phyloP scores from a whole-genome alignment of 2,888 invertebrate species.

The Sarcophaga subvicina region DNA sequence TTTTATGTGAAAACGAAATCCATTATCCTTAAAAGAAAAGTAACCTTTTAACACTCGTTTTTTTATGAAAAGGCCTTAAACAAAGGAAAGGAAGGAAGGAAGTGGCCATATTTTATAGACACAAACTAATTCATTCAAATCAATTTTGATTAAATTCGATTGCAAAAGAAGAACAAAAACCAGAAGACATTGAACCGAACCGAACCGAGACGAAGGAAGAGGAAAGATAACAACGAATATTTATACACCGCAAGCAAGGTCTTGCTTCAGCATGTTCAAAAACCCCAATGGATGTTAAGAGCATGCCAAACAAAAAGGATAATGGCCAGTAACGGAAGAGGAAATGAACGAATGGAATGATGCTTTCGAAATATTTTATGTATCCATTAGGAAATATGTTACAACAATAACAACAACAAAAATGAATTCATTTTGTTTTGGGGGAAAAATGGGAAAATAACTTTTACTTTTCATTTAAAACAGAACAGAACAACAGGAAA shows the following conservation, averaged over 20 bases:
- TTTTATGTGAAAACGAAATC: too few species aligned
- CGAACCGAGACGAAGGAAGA: too few species aligned
- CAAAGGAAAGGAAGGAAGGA: constrained; percentile 21
- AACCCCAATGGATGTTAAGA: not conserved
- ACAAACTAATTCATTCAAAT: constrained; percentile 59
- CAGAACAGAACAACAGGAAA: not conserved
- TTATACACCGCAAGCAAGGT: too few species aligned
- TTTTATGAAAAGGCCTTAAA: too few species aligned
- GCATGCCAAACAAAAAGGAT: not conserved
- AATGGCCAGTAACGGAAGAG: not conserved
- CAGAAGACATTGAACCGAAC: too few species aligned
- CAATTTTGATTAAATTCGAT: constrained; percentile 49
- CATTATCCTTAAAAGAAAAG: too few species aligned
- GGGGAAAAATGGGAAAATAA: constrained; percentile 22
- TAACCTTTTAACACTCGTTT: too few species aligned
- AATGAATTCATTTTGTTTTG: not conserved
- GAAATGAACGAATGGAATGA: not conserved
- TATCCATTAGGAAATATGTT: constrained; percentile 35
- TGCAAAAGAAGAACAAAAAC: not conserved
- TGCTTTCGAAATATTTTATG: constrained; percentile 34
- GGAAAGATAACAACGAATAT: too few species aligned
- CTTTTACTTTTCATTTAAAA: constrained; percentile 29
- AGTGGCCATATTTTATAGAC: constrained; percentile 2
- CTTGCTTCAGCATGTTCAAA: not conserved
- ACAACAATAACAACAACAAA: not conserved